Conservation (phyloP, 2,888 invertebrate species). For the Pammene aurita region DNA sequence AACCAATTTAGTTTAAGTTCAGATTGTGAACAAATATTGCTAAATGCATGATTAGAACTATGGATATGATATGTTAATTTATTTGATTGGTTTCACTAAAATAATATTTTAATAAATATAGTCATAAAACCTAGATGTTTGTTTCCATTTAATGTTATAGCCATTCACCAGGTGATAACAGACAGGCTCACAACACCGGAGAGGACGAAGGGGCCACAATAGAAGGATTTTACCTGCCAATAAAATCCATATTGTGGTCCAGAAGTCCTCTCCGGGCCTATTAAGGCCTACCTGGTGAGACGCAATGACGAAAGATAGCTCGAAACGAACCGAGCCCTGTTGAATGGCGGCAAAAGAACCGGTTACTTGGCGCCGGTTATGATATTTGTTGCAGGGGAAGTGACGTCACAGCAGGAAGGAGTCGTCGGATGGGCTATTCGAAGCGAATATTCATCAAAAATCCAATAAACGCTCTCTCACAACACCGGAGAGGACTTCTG, state of each 20-base stretch:
- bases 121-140: background rate
- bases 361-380: background rate
- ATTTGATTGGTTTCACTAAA: background rate
- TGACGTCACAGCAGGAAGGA: background rate
- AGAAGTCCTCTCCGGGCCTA: background rate
- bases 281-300: background rate
- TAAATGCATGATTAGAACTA: too few relatives aligned
- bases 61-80: too few relatives aligned
- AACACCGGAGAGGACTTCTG: background rate
- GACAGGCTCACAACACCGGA: conserved; percentile 10
- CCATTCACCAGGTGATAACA: conserved; percentile 12
- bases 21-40: too few relatives aligned
- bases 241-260: conserved; percentile 1
- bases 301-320: background rate
- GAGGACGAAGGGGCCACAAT: conserved; percentile 1
- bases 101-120: background rate
- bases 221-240: conserved; percentile 3
- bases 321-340: background rate
- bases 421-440: background rate
- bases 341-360: background rate
- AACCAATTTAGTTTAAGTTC: too few relatives aligned
- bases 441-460: conserved; percentile 4
- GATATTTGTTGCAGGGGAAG: background rate
- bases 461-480: conserved; percentile 4
- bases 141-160: background rate